Conservation (phyloP, 2,888 invertebrate genomes). For the Carpatolechia fugitivella region DNA sequence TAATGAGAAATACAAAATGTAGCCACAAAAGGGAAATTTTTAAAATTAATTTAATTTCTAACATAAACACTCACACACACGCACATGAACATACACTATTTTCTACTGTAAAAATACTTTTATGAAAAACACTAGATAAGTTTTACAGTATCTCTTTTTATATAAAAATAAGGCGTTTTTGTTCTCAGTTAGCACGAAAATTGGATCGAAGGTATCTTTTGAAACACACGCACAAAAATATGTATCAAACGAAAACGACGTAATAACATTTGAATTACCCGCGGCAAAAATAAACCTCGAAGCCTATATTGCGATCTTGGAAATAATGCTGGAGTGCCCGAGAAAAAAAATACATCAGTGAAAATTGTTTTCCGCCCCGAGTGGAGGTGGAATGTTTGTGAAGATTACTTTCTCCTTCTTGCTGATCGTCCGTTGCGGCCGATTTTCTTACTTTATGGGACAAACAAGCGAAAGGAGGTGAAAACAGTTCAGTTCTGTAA, state of each 20-base stretch:
- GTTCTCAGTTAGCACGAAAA: no score
- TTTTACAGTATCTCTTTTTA: no score
- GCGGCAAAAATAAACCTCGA: constrained; percentile 25
- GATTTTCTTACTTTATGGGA: constrained; percentile 53
- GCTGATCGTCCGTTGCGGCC: constrained; percentile 51
- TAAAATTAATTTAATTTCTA: no score
- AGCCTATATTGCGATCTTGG: constrained; percentile 30
- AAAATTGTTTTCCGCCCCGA: constrained; percentile 57
- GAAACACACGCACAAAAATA: constrained; percentile 2
- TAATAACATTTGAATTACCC: constrained; percentile 12
- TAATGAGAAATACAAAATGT: no score
- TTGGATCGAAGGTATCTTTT: neutral
- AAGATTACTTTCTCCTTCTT: constrained; percentile 51
- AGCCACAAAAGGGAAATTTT: no score
- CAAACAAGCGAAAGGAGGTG: constrained; percentile 44
- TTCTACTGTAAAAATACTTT: no score
- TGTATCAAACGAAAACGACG: constrained; percentile 16
- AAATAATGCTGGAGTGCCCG: constrained; percentile 30
- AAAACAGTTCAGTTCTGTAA: constrained; percentile 35
- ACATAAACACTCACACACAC: no score
- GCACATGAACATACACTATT: no score
- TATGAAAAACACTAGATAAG: no score
- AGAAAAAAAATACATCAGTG: constrained; percentile 57
- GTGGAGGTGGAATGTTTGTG: constrained; percentile 54
- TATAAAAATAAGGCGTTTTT: no score